phyloP scores from a whole-genome alignment of 1,140 invertebrate species.

The Trichomalopsis sarcophagae region DNA sequence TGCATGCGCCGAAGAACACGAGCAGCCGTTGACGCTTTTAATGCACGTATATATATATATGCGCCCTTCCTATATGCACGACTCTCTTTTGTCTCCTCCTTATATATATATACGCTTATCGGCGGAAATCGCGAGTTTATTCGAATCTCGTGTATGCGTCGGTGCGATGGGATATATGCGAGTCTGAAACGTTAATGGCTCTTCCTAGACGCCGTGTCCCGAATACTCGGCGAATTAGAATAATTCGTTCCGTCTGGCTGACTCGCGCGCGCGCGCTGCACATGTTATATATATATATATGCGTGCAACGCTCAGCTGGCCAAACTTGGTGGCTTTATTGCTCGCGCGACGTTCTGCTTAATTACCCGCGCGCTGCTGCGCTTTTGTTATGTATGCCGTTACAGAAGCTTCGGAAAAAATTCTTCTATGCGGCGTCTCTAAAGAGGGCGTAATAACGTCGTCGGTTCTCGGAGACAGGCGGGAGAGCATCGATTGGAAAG shows the following conservation, averaged over 20 bases:
- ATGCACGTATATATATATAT: too few species aligned
- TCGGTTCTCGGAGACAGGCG: not conserved
- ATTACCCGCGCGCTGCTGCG: constrained; percentile 14
- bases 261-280: constrained; percentile 35
- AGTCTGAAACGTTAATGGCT: constrained; percentile 59
- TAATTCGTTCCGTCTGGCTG: constrained; percentile 70
- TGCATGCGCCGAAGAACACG: not conserved
- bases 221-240: constrained; percentile 68
- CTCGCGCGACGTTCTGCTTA: constrained; percentile 36
- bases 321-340: constrained; percentile 14
- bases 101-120: not conserved
- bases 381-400: not conserved
- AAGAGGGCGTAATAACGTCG: constrained; percentile 23
- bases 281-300: not conserved
- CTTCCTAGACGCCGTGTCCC: constrained; percentile 64
- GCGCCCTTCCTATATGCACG: constrained; percentile 64
- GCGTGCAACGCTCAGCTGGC: not conserved
- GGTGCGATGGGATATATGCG: too few species aligned
- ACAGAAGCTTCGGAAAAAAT: too few species aligned
- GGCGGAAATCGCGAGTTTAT: constrained; percentile 42
- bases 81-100: constrained; percentile 8
- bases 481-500: not conserved
- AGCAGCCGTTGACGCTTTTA: constrained; percentile 58
- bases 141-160: not conserved
- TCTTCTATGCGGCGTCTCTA: too few species aligned